phyloP scores from a whole-genome alignment of 2,797 vertebrate species.

The Dryobates pubescens region DNA sequence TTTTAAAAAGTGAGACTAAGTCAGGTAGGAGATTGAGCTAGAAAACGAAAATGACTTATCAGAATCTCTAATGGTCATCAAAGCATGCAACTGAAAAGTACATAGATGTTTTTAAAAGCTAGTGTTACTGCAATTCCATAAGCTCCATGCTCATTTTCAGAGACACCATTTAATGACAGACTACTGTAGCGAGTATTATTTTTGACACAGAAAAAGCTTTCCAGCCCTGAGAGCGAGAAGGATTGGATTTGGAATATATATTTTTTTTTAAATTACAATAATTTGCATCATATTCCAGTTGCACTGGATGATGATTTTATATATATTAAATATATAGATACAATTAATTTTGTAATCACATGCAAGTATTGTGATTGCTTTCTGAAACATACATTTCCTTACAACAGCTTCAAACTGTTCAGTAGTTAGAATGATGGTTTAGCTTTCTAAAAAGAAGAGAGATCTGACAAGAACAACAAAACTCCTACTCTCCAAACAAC shows the following conservation, averaged over 20 bases:
- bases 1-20: background rate
- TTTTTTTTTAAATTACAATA: background rate
- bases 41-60: background rate
- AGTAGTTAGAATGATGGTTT: conserved; percentile 1
- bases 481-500: background rate
- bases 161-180: background rate
- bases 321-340: background rate
- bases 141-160: background rate
- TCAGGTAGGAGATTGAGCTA: background rate
- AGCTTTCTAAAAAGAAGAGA: background rate
- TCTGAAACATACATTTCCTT: background rate
- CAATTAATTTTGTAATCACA: background rate
- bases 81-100: background rate
- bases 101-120: background rate
- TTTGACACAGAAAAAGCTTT: background rate
- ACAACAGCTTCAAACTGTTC: background rate
- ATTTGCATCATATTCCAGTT: background rate
- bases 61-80: background rate
- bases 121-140: background rate
- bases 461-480: background rate
- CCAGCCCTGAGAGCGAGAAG: background rate
- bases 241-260: background rate
- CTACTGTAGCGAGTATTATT: background rate
- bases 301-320: background rate
- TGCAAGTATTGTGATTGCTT: background rate